Base-by-base conservation (phyloP, 2,888 invertebrate genomes). In the Apodemia hepburni region DNA sequence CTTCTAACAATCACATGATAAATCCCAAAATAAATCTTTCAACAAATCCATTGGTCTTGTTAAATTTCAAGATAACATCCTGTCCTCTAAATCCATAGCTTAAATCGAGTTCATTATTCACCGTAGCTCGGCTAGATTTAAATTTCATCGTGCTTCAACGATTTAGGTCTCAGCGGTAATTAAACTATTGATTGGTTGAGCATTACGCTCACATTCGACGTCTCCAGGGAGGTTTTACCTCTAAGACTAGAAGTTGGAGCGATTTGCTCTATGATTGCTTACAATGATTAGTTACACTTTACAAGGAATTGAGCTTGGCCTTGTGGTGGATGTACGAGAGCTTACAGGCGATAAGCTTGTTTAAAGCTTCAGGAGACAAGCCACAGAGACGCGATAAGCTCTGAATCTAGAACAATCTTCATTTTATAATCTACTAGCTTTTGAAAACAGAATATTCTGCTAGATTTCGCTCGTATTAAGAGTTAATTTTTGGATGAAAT, bases 161-260 rank as follows among this genome's bases (percentile, higher is more conserved):
- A 27, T 61, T 61, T 62, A 64, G 61, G 62, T 60, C 66, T 59
- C 60, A 27, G 11, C 63, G 33, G 62, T 64, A 67, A 67, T 68
- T 64, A 68, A 64, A 67, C 63, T 64, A 67, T 68, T 67, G 68
- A 68, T 67, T 68, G 65, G 63, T 65, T 49, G 49, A 54, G 45
- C 63, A 59, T 58, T 45, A 47, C 57, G 62, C 62, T 60, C 59
- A 61, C 59, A 61, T 61, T 61, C 38, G 61, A 33, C 47, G 33
- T 54, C 62, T 64, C 62, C 59, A 54, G 12, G 62, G 58, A 59
- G 58, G 64, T 64, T 64, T 64, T 67, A 58, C 60, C 60, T 47
- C n/a, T 38, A 61, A 59, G 64, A 17, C 61, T 60, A 57, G 27
- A 57, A 57, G 7, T 57, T 57, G 27, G 27, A 57, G 29, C 54